Evolutionary conservation across 2,888 invertebrate species (phyloP), one percentile per base, ranked within the genome.

Genomic region (Ommatoiulus sabulosus): DNA sequence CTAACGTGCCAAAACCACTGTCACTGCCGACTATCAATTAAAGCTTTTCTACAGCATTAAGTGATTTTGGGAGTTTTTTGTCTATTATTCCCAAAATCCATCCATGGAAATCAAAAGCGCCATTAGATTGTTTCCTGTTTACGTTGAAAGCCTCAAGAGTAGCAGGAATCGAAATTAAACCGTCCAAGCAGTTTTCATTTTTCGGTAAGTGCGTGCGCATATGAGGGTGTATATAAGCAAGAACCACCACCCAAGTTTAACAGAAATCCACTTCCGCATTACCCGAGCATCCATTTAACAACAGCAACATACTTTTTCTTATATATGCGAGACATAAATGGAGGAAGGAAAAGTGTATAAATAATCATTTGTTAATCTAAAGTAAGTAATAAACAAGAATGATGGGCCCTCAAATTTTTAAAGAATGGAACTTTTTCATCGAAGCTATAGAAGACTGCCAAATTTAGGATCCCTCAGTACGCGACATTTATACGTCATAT

Each of bases 61-160:
- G 63, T 20, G 57, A 57, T 17, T 57, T 46, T 12, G 35, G 46
- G 52, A 52, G 10, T 52, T 63, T 63, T 63, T 63, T 63, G 5
- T 20, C 63, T 63, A 63, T 63, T 63, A n/a, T 63, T 57, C 17
- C 63, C n/a, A 8, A 63, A 4, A 63, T 63, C 20, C 63, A 20
- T 63, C 63, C 20, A 63, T 63, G n/a, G 63, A 63, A 63, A 63
- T 63, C 63, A 63, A 63, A 63, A 63, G 63, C 63, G 63, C 63
- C 63, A 63, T 63, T 63, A 63, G 63, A 63, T 63, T 63, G 63
- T 20, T 63, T 63, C 63, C 63, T 63, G 63, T 63, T 63, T 63
- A 63, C 63, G 63, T 63, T 63, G 8, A 63, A 63, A 63, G 63
- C 20, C 5, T 63, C 20, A 20, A 35, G 20, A 20, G 20, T 63